These are phyloP conservation scores for Mugil cephalus DNA, from an alignment of 2,113 vertebrate species.

Conservation along the genomic window DNA sequence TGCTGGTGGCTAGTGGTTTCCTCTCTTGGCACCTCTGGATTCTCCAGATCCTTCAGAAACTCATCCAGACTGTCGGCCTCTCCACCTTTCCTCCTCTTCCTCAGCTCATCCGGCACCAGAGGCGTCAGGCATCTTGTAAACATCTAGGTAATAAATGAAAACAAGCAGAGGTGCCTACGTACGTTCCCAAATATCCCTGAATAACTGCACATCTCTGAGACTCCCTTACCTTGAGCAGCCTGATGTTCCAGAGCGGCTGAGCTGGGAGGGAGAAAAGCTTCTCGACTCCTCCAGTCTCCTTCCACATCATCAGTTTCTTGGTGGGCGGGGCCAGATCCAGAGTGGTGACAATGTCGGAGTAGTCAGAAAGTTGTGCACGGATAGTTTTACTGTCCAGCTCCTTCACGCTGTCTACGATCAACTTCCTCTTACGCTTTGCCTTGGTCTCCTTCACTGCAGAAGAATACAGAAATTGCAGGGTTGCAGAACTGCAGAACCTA, in stretches of 20 bases:
- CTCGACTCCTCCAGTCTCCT: conserved; percentile 97
- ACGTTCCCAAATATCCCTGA: no score
- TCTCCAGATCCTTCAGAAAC: conserved; percentile 97
- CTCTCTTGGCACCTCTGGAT: conserved; percentile 94
- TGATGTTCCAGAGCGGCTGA: conserved; percentile 94
- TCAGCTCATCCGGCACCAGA: conserved; percentile 94
- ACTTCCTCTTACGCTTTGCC: conserved; percentile 97
- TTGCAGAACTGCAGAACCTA: neutral
- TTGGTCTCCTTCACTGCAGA: conserved; percentile 96
- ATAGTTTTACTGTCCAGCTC: conserved; percentile 98
- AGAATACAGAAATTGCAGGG: neutral
- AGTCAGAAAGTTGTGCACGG: conserved; percentile 95
- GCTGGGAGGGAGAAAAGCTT: conserved; percentile 98
- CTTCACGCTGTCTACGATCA: conserved; percentile 98
- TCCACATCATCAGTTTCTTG: conserved; percentile 99
- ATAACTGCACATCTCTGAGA: neutral
- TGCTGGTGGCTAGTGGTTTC: conserved; percentile 85
- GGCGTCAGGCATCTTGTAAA: conserved; percentile 98
- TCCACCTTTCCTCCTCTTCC: conserved; percentile 96
- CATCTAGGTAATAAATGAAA: conserved; percentile 81
- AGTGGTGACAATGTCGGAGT: conserved; percentile 98
- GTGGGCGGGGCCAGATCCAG: conserved; percentile 97
- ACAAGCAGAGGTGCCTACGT: neutral
- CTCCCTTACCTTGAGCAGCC: conserved; percentile 90
- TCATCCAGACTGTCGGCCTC: conserved; percentile 97